phyloP scores from a whole-genome alignment of 2,797 vertebrate genomes.

The Salarias fasciatus region DNA sequence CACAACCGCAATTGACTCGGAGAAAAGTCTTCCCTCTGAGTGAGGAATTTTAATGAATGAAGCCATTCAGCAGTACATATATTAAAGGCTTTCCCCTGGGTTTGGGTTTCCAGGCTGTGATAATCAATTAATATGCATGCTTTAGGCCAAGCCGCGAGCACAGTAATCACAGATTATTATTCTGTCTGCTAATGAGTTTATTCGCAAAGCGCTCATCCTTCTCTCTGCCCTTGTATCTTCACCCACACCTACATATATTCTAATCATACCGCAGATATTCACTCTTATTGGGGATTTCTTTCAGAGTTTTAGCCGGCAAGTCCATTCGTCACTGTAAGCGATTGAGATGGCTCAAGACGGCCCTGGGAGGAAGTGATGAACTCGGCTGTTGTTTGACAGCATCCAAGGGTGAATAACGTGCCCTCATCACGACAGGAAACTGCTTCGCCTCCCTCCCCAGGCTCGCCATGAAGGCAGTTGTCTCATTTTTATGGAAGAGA shows the following conservation, averaged over 20 bases:
- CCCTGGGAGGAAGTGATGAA: constrained; percentile 59
- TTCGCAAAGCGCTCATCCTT: constrained; percentile 41
- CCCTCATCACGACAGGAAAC: constrained; percentile 41
- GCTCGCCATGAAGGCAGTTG: constrained; percentile 36
- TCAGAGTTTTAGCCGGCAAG: constrained; percentile 1
- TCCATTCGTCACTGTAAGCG: constrained; percentile 21
- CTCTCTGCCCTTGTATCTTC: constrained; percentile 22
- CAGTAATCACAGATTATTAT: constrained; percentile 53
- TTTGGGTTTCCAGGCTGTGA: constrained; percentile 38
- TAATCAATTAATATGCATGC: constrained; percentile 55
- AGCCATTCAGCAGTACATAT: constrained; percentile 37
- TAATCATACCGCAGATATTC: too few species aligned
- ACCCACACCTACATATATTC: neutral
- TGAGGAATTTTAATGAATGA: constrained; percentile 53
- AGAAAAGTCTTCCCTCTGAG: constrained; percentile 29
- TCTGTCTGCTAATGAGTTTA: constrained; percentile 51
- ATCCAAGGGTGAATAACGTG: constrained; percentile 56
- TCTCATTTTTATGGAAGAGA: constrained; percentile 44
- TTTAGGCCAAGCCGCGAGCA: constrained; percentile 44
- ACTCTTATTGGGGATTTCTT: too few species aligned
- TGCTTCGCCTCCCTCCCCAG: constrained; percentile 35
- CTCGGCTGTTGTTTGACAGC: constrained; percentile 54
- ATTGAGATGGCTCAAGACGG: constrained; percentile 35
- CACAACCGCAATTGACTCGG: constrained; percentile 40
- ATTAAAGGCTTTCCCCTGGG: constrained; percentile 44